Percentiles rank a stretch among this genome's conserved stretches.
Conservation (phyloP, 2,888 invertebrate genomes). For the Eustalomyia histrio region DNA sequence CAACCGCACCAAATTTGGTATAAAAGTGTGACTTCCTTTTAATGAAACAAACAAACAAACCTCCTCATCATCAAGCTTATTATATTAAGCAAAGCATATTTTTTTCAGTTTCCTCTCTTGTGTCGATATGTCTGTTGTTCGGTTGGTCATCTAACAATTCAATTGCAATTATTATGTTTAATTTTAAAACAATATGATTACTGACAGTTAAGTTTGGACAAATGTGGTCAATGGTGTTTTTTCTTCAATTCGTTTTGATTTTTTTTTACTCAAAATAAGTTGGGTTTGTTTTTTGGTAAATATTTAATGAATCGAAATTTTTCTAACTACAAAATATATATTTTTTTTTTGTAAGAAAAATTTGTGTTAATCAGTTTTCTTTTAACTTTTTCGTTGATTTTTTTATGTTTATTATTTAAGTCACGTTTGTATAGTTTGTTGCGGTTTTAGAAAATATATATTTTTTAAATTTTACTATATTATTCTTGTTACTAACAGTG, state of each 20-base stretch:
- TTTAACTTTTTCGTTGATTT: conserved; percentile 25
- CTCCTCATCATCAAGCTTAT: background rate
- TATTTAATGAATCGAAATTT: background rate
- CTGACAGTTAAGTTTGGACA: conserved; percentile 26
- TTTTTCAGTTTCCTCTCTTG: conserved; percentile 20
- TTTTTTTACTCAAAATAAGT: conserved; percentile 11
- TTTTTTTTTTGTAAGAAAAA: conserved; percentile 11
- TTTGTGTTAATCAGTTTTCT: conserved; percentile 42
- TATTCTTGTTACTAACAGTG: conserved; percentile 51
- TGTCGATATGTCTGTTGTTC: conserved; percentile 43
- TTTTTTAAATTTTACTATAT: conserved; percentile 3
- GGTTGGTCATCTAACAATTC: conserved; percentile 62
- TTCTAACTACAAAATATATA: background rate
- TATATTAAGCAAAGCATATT: conserved; percentile 14
- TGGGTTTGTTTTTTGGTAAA: conserved; percentile 18
- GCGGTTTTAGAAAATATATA: conserved; percentile 49
- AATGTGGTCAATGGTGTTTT: conserved; percentile 19
- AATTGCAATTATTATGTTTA: conserved; percentile 66
- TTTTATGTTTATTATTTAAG: conserved; percentile 36
- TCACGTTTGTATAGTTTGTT: conserved; percentile 48
- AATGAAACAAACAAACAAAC: conserved; percentile 17
- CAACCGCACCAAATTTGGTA: conserved; percentile 53
- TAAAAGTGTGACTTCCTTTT: conserved; percentile 65
- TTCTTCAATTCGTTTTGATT: background rate
- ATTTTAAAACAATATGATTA: conserved; percentile 47